These are phyloP conservation scores for Nothobranchius kuhntae DNA, from an alignment of 2,113 vertebrate genomes.

Conservation along the genomic window DNA sequence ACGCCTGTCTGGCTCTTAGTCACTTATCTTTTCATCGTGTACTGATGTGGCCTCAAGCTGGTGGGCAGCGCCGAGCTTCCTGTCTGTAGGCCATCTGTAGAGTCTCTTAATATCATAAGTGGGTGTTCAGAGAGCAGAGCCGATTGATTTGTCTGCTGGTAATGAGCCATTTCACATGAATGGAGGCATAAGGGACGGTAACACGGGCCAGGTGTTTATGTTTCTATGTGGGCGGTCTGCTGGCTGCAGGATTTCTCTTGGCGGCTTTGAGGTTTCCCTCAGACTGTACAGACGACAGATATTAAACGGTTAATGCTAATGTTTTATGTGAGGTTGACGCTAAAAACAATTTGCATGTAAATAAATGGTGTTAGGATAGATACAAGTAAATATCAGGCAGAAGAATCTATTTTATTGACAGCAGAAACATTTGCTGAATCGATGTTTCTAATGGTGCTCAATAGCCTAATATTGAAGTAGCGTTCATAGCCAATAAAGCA, in stretches of 20 bases:
- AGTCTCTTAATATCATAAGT: constrained; percentile 77
- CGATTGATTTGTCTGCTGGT: constrained; percentile 80
- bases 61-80: constrained; percentile 47
- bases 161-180: constrained; percentile 74
- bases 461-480: background rate
- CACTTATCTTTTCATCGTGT: constrained; percentile 48
- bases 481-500: constrained; percentile 21
- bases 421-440: no score
- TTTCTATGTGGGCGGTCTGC: constrained; percentile 50
- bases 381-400: no score
- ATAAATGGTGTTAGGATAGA: background rate
- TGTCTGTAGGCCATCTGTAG: constrained; percentile 64
- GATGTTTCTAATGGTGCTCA: no score
- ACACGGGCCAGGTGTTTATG: constrained; percentile 59
- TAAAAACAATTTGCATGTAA: background rate
- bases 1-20: constrained; percentile 50
- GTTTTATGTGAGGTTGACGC: constrained; percentile 13
- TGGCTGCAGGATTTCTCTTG: constrained; percentile 37
- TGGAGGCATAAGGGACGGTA: constrained; percentile 60
- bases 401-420: no score
- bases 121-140: constrained; percentile 73
- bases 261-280: constrained; percentile 41
- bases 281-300: constrained; percentile 12
- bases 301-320: constrained; percentile 15
- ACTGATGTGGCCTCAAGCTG: constrained; percentile 46